Percentiles rank a stretch among this genome's conserved stretches.
Evolutionary conservation across 2,113 vertebrate species (phyloP).

Genomic region (Amblyornis subalaris): DNA sequence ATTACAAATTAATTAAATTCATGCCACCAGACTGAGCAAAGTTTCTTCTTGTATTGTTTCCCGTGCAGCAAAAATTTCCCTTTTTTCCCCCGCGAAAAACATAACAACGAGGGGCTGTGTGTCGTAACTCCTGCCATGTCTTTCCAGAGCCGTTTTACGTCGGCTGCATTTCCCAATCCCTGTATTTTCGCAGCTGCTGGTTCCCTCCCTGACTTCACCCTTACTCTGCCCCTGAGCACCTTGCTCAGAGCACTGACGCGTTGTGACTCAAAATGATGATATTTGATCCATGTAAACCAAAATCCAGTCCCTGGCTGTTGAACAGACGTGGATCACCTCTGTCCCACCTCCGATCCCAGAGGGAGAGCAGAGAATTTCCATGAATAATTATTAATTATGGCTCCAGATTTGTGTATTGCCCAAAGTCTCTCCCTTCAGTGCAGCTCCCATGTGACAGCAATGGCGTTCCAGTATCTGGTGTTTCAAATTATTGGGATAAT

Average conservation of each 20-base stretch:
- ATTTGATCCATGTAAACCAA: background rate
- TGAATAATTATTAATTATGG: background rate
- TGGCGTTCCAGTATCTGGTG: accelerated
- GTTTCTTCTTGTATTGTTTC: background rate
- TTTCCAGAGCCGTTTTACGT: background rate
- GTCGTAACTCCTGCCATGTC: background rate
- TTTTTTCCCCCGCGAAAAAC: accelerated
- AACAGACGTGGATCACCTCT: background rate
- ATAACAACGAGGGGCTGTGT: accelerated
- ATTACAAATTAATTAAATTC: background rate
- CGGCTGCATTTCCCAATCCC: background rate
- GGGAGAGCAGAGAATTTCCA: background rate
- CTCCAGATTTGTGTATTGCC: background rate
- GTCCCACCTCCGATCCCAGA: background rate
- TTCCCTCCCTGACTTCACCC: slow-evolving; percentile 2
- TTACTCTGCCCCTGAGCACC: background rate
- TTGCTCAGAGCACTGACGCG: background rate
- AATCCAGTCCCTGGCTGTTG: background rate
- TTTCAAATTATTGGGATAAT: background rate
- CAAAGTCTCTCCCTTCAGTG: background rate
- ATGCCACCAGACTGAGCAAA: background rate
- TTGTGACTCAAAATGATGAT: background rate
- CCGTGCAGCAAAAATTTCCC: background rate
- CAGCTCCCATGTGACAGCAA: background rate
- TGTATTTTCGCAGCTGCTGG: background rate